Evolutionary conservation across 2,888 invertebrate genomes (phyloP), one percentile per base, ranked within the genome.

Genomic region (Aphodius granarius): DNA sequence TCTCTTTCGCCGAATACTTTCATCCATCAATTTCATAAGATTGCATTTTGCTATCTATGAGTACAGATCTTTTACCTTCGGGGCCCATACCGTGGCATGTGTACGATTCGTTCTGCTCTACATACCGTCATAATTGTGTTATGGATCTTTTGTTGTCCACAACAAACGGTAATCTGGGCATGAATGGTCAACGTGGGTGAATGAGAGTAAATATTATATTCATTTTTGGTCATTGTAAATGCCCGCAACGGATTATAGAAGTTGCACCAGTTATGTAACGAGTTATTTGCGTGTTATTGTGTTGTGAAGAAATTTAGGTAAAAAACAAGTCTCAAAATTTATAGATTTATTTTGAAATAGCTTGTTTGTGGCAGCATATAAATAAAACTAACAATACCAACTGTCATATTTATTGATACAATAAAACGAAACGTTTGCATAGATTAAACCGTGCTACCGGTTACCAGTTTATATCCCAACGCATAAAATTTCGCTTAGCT

Each of bases 71-170:
- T 20, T 20, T 21, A 68, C 68, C 68, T 68, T 18, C 68, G 21
- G 22, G 20, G 68, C 20, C n/a, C 22, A 68, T 21, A 68, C 21
- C 68, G 68, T 20, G 66, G 68, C 21, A 43, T 43, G 43, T 43
- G 13, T 13, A 43, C 1, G 43, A 43, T 43, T 43, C 21, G 68
- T 68, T 22, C 20, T 68, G 68, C 68, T 68, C 68, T 68, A 68
- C 22, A 68, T 68, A 68, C 68, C 22, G 20, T 68, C 68, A 68
- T 68, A 68, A 68, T 68, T 20, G 68, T 22, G 68, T 68, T 68
- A 68, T 68, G 68, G n/a, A 68, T 68, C 68, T 68, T 68, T 68
- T 68, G 68, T 68, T 68, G 21, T n/a, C 19, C 20, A 68, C 22
- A 68, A 68, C 68, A 68, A 68, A 68, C 68, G 68, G 22, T 68